Evolutionary conservation across 2,113 vertebrate species (phyloP).

Genomic region (Gnathonemus echidnorhynchus): DNA sequence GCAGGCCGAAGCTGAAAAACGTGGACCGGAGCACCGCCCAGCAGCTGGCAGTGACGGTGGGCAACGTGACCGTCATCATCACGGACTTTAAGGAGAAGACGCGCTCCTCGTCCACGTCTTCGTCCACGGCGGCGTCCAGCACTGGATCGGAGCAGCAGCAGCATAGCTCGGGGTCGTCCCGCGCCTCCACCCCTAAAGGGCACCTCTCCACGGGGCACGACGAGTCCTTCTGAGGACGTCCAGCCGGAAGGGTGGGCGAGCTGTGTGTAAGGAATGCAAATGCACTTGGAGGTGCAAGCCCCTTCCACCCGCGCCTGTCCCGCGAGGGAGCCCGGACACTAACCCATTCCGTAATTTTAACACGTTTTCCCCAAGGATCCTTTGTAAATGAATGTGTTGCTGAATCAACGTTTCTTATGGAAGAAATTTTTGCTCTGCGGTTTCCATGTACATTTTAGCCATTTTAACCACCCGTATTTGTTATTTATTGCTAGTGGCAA

Average conservation of each 20-base stretch:
- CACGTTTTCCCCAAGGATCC: constrained; percentile 54
- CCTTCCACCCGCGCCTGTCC: neutral
- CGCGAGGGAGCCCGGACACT: constrained; percentile 61
- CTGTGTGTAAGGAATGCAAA: constrained; percentile 40
- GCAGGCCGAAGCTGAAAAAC: constrained; percentile 96
- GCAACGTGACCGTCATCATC: constrained; percentile 98
- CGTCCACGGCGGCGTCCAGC: constrained; percentile 97
- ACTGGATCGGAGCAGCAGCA: constrained; percentile 95
- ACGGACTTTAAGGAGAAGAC: constrained; percentile 99
- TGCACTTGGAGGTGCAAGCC: constrained; percentile 22
- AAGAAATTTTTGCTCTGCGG: constrained; percentile 71
- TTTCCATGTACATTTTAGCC: constrained; percentile 80
- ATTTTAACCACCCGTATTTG: constrained; percentile 70
- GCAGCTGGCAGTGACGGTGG: constrained; percentile 96
- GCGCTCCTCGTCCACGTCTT: constrained; percentile 94
- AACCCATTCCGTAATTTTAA: constrained; percentile 97
- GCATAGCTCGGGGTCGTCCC: constrained; percentile 98
- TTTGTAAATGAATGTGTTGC: constrained; percentile 93
- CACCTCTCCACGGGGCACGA: constrained; percentile 89
- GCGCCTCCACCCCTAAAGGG: constrained; percentile 95
- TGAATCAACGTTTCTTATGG: constrained; percentile 72
- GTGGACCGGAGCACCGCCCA: constrained; percentile 95
- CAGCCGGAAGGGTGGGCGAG: constrained; percentile 28
- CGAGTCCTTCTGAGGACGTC: constrained; percentile 83
- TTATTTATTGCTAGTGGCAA: constrained; percentile 98